Conservation (phyloP, 2,888 invertebrate species). For the Ormyrus thymus region DNA sequence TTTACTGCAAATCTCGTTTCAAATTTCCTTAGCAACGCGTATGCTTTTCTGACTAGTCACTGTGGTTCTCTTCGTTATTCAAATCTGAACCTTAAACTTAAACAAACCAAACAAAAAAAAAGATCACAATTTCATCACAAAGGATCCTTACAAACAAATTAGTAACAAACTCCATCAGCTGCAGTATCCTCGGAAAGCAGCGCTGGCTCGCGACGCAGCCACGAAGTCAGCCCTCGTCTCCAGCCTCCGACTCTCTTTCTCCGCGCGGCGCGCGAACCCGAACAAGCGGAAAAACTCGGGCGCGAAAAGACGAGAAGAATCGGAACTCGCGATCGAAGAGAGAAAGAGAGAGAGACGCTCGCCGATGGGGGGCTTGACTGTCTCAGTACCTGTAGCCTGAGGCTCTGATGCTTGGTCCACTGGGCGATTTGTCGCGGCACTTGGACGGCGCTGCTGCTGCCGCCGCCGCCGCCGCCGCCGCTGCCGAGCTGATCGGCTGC, state of each 20-base stretch:
- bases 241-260: slow-evolving; percentile 6
- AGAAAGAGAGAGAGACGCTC: not conserved
- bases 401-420: slow-evolving; percentile 73
- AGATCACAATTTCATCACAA: slow-evolving; percentile 13
- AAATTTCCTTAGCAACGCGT: not conserved
- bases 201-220: not conserved
- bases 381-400: slow-evolving; percentile 69
- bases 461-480: slow-evolving; percentile 29
- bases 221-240: not conserved
- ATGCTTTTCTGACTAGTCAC: no score
- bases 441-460: slow-evolving; percentile 60
- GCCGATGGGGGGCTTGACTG: not conserved
- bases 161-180: slow-evolving; percentile 54
- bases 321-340: no score
- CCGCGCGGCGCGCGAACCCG: not conserved
- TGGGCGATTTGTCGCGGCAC: slow-evolving; percentile 69
- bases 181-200: not conserved
- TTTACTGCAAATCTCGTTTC: not conserved
- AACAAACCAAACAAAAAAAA: not conserved
- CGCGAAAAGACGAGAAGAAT: no score
- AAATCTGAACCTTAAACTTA: no score
- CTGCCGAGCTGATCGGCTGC: slow-evolving; percentile 11
- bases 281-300: not conserved
- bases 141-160: slow-evolving; percentile 52
- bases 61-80: no score